These are phyloP conservation scores for Cirrhinus molitorella DNA, from an alignment of 2,797 vertebrate species.

Conservation along the genomic window DNA sequence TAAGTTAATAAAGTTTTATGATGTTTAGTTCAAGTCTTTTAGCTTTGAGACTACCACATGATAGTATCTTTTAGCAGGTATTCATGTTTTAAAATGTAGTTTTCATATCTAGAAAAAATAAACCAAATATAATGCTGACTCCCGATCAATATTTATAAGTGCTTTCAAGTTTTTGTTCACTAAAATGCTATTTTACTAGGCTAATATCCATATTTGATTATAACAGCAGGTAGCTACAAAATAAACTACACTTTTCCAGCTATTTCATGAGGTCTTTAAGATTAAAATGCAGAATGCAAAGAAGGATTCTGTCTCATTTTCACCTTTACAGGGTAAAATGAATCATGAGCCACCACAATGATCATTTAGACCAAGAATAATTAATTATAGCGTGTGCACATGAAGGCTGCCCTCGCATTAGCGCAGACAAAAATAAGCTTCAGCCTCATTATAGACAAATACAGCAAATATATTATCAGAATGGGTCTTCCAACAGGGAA, in stretches of 20 bases:
- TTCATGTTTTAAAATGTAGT: background rate
- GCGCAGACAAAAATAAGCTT: background rate
- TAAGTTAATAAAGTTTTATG: background rate
- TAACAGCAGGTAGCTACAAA: background rate
- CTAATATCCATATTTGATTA: background rate
- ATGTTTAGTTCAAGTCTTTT: background rate
- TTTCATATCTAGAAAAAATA: background rate
- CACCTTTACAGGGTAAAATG: background rate
- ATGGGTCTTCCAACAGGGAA: background rate
- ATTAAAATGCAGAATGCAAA: background rate
- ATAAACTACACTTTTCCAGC: background rate
- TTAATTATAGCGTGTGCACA: background rate
- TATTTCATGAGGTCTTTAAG: background rate
- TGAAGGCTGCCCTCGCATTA: background rate
- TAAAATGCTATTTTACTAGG: background rate
- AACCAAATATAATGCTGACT: background rate
- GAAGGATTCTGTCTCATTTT: background rate
- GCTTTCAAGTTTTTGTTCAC: background rate
- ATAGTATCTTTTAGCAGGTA: background rate
- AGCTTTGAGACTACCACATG: background rate
- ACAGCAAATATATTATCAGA: background rate
- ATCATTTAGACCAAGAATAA: background rate
- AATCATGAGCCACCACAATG: background rate
- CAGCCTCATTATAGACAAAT: conserved; percentile 1
- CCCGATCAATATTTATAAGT: background rate